phyloP scores from a whole-genome alignment of 1,140 invertebrate species.

The Bombus terrestris region DNA sequence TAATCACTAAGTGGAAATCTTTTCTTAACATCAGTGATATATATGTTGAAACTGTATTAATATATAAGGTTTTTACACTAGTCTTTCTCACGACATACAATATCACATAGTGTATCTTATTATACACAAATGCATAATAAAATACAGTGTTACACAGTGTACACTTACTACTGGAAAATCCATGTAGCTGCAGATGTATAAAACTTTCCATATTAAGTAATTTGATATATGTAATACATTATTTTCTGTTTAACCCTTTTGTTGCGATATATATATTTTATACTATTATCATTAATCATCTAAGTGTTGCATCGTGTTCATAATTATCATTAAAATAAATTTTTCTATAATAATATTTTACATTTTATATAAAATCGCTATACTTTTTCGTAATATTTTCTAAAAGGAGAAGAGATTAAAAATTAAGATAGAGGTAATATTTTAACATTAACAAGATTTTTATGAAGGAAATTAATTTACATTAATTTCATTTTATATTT shows the following conservation, averaged over 20 bases:
- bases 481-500: neutral
- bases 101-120: conserved; percentile 36
- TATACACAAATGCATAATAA: conserved; percentile 54
- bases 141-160: conserved; percentile 17
- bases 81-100: conserved; percentile 33
- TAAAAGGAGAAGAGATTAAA: neutral
- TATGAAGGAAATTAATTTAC: neutral
- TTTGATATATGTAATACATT: neutral
- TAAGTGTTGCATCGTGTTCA: conserved; percentile 22
- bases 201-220: neutral
- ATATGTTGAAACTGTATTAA: conserved; percentile 51
- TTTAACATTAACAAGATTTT: neutral
- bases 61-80: conserved; percentile 48
- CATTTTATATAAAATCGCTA: neutral
- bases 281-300: neutral
- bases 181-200: conserved; percentile 15
- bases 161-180: conserved; percentile 12
- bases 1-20: conserved; percentile 15
- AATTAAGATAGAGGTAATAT: neutral
- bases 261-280: conserved; percentile 9
- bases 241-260: neutral
- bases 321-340: conserved; percentile 47
- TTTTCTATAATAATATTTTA: conserved; percentile 25
- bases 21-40: conserved; percentile 22
- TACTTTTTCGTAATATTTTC: neutral